Evolutionary conservation across 2,888 invertebrate genomes (phyloP).

Genomic region (Synanthedon myopaeformis): DNA sequence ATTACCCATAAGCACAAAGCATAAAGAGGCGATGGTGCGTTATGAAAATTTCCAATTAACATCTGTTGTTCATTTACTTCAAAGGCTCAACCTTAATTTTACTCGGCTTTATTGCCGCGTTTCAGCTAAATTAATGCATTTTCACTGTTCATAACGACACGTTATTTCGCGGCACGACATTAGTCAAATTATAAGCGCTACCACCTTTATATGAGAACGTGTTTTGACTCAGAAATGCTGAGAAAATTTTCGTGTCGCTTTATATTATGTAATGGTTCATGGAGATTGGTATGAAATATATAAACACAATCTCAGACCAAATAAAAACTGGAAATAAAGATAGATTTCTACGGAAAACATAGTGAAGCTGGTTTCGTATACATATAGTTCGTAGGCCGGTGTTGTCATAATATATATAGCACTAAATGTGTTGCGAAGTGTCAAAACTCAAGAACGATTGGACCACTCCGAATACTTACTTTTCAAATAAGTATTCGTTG

Average conservation of each 20-base stretch:
- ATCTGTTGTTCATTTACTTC: slow-evolving; percentile 3
- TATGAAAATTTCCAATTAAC: slow-evolving; percentile 5
- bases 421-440: no score
- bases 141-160: slow-evolving; percentile 23
- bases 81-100: slow-evolving; percentile 19
- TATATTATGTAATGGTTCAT: no score
- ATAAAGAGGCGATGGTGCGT: not conserved
- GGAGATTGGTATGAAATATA: no score
- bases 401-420: no score
- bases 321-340: no score
- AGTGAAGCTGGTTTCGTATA: no score
- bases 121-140: slow-evolving; percentile 34
- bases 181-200: slow-evolving; percentile 26
- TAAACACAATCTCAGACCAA: no score
- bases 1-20: not conserved
- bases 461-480: no score
- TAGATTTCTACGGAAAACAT: no score
- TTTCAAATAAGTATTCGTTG: no score
- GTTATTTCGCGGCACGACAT: slow-evolving; percentile 21
- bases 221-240: not conserved
- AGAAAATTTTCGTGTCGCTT: not conserved
- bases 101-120: slow-evolving; percentile 20
- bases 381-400: no score
- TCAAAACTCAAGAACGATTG: no score
- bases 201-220: slow-evolving; percentile 3